Percentiles rank a stretch among this genome's conserved stretches.
Evolutionary conservation across 2,113 vertebrate species (phyloP).

Genomic region (Coreoperca whiteheadi): DNA sequence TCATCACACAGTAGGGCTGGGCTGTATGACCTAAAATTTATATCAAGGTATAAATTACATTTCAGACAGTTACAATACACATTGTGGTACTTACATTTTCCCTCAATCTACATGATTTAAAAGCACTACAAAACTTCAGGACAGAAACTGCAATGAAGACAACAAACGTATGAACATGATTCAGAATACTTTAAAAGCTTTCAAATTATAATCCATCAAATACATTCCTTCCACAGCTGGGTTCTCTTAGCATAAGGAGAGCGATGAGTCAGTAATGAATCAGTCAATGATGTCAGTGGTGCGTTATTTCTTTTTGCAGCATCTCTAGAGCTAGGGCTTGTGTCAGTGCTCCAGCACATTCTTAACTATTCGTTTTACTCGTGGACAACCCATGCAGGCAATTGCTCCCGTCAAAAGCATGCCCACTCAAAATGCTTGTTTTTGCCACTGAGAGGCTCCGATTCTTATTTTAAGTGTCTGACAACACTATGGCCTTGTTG

Average conservation of each 20-base stretch:
- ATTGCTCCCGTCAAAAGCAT: too few relatives aligned
- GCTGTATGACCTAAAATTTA: neutral
- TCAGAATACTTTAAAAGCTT: slow-evolving; percentile 12
- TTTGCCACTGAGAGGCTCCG: too few relatives aligned
- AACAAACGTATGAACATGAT: neutral
- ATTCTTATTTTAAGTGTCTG: too few relatives aligned
- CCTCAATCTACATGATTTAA: neutral
- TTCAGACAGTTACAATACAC: neutral
- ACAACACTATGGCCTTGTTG: too few relatives aligned
- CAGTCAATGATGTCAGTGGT: neutral
- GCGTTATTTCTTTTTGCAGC: neutral
- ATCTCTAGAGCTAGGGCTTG: neutral
- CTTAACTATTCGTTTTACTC: neutral
- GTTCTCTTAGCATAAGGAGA: neutral
- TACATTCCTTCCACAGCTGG: neutral
- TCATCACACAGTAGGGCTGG: neutral
- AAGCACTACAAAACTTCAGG: neutral
- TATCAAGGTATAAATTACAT: neutral
- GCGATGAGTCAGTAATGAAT: slow-evolving; percentile 35
- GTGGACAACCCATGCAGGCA: neutral
- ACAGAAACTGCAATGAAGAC: neutral
- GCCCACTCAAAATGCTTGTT: too few relatives aligned
- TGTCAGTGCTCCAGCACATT: slow-evolving; percentile 7
- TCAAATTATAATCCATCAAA: neutral
- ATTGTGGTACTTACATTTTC: neutral